Conservation (phyloP, 2,797 vertebrate genomes). For the Allobates femoralis region DNA sequence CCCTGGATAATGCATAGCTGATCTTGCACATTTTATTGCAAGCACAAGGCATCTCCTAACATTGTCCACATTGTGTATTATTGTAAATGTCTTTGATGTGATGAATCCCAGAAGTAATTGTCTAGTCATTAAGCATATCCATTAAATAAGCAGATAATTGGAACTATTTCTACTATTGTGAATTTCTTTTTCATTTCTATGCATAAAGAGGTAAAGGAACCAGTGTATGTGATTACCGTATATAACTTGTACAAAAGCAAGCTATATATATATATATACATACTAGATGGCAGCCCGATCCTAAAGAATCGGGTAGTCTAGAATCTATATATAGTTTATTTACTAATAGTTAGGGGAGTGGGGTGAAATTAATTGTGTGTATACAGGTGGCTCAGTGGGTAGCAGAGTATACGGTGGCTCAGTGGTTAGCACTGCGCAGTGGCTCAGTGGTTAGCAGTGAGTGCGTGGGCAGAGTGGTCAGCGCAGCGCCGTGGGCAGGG, state of each 20-base stretch:
- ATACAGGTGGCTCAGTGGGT: too few species aligned
- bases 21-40: slow-evolving; percentile 29
- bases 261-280: too few species aligned
- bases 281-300: too few species aligned
- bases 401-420: too few species aligned
- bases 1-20: background rate
- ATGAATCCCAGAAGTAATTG: slow-evolving; percentile 42
- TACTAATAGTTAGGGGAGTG: too few species aligned
- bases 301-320: too few species aligned
- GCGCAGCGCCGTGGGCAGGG: too few species aligned
- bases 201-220: background rate
- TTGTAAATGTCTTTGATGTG: slow-evolving; percentile 22
- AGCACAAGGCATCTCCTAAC: background rate
- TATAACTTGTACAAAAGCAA: background rate
- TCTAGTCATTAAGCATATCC: slow-evolving; percentile 26
- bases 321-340: too few species aligned
- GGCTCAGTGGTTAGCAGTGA: too few species aligned
- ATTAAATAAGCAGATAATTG: slow-evolving; percentile 19
- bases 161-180: background rate
- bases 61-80: background rate
- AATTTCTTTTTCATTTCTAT: background rate
- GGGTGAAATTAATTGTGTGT: too few species aligned
- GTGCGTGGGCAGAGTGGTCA: too few species aligned
- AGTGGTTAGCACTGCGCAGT: too few species aligned
- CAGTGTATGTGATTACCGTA: background rate